phyloP scores from a whole-genome alignment of 1,140 invertebrate genomes.

The Zaprionus davidi region DNA sequence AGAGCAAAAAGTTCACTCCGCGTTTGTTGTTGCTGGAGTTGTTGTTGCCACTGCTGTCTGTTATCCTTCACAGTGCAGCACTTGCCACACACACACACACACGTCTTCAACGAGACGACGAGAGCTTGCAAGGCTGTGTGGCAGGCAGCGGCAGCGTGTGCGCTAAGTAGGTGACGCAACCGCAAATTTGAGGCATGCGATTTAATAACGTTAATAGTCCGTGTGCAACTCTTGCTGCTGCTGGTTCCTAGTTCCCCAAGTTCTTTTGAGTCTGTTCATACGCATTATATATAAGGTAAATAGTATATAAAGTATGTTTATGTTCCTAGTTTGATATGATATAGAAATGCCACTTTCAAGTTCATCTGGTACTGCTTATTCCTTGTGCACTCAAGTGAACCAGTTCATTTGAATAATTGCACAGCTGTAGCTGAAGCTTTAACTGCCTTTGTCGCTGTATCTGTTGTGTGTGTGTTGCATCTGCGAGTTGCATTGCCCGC shows the following conservation, averaged over 20 bases:
- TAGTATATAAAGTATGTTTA: background rate
- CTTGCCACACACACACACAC: slow-evolving; percentile 3
- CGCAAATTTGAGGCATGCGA: slow-evolving; percentile 78
- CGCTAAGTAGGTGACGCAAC: slow-evolving; percentile 82
- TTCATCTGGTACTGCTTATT: background rate
- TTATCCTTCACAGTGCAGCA: slow-evolving; percentile 35
- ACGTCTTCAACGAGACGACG: slow-evolving; percentile 1
- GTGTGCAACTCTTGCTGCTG: slow-evolving; percentile 36
- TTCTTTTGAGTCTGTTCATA: background rate
- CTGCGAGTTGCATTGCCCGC: slow-evolving; percentile 36
- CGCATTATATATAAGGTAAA: background rate
- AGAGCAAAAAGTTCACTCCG: slow-evolving; percentile 28
- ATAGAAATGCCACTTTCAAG: background rate
- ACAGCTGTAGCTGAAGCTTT: slow-evolving; percentile 11
- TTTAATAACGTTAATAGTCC: slow-evolving; percentile 76
- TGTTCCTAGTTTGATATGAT: background rate
- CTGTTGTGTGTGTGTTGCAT: slow-evolving; percentile 28
- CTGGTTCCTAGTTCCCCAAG: background rate
- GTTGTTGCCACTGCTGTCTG: slow-evolving; percentile 24
- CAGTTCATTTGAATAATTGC: slow-evolving; percentile 5
- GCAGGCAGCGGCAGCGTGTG: slow-evolving; percentile 28
- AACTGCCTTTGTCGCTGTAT: slow-evolving; percentile 44
- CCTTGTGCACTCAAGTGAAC: background rate
- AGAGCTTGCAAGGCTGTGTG: slow-evolving; percentile 16
- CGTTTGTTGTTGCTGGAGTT: slow-evolving; percentile 34